Evolutionary conservation across 2,888 invertebrate species (phyloP).

Genomic region (Nysson spinosus): DNA sequence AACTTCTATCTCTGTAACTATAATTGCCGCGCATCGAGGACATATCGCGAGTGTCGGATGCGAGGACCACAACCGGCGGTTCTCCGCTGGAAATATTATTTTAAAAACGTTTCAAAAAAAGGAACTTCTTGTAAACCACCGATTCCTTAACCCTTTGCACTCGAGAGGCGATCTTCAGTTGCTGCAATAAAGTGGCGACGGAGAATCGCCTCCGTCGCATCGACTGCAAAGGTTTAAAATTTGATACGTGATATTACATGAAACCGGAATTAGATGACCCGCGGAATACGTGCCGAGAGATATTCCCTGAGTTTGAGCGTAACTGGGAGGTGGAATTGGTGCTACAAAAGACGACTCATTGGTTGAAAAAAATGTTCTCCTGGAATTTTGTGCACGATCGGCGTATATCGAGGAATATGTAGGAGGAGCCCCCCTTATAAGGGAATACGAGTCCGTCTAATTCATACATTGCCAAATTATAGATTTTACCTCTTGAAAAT

Average conservation of each 20-base stretch:
- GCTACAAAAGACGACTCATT: slow-evolving; percentile 37
- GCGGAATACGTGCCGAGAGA: slow-evolving; percentile 35
- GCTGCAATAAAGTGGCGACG: too few species aligned
- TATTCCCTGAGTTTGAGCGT: slow-evolving; percentile 48
- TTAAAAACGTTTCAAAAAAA: too few species aligned
- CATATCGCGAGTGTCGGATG: slow-evolving; percentile 52
- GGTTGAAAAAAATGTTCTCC: slow-evolving; percentile 11
- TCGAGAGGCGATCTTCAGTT: too few species aligned
- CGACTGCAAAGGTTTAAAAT: neutral
- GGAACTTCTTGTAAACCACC: too few species aligned
- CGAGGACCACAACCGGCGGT: slow-evolving; percentile 39
- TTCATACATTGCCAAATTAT: neutral
- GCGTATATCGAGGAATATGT: slow-evolving; percentile 48
- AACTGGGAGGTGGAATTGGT: slow-evolving; percentile 51
- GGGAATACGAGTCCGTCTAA: slow-evolving; percentile 9
- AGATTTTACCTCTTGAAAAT: neutral
- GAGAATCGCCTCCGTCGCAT: too few species aligned
- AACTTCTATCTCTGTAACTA: slow-evolving; percentile 50
- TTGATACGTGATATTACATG: slow-evolving; percentile 27
- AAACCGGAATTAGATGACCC: slow-evolving; percentile 41
- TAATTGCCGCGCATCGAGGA: slow-evolving; percentile 52
- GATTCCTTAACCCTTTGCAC: too few species aligned
- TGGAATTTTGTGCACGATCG: slow-evolving; percentile 1
- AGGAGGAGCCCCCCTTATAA: slow-evolving; percentile 45
- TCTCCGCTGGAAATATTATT: slow-evolving; percentile 35